A percentile compares a stretch with the other conserved stretches of the same genome.
Evolutionary conservation across 2,797 vertebrate species (phyloP).

Genomic region (Sarcoramphus papa): DNA sequence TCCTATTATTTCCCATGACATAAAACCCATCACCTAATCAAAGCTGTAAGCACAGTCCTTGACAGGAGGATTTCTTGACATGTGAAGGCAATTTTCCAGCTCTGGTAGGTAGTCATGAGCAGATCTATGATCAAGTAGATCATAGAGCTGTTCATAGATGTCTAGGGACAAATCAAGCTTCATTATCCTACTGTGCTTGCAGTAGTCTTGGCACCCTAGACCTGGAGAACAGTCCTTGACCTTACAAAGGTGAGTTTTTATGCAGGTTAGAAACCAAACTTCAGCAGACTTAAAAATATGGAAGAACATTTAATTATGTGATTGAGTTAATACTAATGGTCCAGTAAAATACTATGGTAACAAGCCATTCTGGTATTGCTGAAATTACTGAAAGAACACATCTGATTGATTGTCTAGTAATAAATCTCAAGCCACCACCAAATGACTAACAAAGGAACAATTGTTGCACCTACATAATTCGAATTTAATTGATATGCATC

Average conservation of each 20-base stretch:
- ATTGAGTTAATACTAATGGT: neutral
- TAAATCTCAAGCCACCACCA: neutral
- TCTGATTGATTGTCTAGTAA: neutral
- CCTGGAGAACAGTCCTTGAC: neutral
- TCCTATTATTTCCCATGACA: neutral
- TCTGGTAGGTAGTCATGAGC: neutral
- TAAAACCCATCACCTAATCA: neutral
- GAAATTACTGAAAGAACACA: neutral
- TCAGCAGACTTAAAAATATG: neutral
- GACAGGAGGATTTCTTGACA: neutral
- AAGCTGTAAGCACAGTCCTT: neutral
- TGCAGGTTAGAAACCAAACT: neutral
- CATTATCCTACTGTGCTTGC: neutral
- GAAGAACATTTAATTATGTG: neutral
- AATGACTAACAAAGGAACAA: neutral
- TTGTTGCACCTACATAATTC: neutral
- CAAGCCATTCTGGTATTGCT: neutral
- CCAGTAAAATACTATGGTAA: neutral
- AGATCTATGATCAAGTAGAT: neutral
- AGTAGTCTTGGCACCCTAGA: neutral
- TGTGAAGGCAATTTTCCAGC: neutral
- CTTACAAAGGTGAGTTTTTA: neutral
- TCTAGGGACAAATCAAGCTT: neutral
- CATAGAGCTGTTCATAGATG: neutral
- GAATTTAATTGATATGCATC: neutral